phyloP scores from a whole-genome alignment of 2,888 invertebrate genomes.

The Metalampra italica region DNA sequence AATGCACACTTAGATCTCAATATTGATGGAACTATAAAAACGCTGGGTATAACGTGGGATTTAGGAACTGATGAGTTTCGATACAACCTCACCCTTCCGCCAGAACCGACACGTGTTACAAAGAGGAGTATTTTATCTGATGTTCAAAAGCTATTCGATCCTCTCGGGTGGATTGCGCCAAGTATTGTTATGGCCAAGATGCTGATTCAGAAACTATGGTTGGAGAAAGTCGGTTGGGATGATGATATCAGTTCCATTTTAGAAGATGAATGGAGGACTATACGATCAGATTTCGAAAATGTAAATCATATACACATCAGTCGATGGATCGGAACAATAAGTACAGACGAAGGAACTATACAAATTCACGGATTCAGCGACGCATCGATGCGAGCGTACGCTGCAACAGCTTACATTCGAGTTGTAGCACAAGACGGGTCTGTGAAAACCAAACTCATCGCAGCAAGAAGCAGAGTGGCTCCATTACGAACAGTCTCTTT shows the following conservation, averaged over 20 bases:
- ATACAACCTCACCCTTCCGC: constrained; percentile 16
- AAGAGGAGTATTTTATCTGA: constrained; percentile 20
- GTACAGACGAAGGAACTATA: not conserved
- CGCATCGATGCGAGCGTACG: constrained; percentile 11
- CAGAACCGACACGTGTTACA: constrained; percentile 7
- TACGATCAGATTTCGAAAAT: not conserved
- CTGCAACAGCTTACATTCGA: constrained; percentile 10
- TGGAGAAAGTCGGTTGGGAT: constrained; percentile 21
- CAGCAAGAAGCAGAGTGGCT: constrained; percentile 3
- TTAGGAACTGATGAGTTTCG: constrained; percentile 14
- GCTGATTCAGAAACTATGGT: constrained; percentile 21
- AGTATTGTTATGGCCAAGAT: constrained; percentile 15
- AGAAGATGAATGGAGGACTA: not conserved
- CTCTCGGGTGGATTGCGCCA: constrained; percentile 21
- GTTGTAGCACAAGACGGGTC: constrained; percentile 2
- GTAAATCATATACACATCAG: constrained; percentile 3
- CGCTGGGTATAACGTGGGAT: constrained; percentile 22
- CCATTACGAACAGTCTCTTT: constrained; percentile 7
- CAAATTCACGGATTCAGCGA: constrained; percentile 13
- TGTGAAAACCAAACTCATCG: constrained; percentile 4
- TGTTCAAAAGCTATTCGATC: constrained; percentile 17
- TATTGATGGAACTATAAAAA: constrained; percentile 16
- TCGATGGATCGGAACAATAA: constrained; percentile 11
- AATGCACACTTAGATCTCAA: constrained; percentile 13
- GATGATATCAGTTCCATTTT: constrained; percentile 6